Evolutionary conservation across 2,797 vertebrate species (phyloP), one percentile per base, ranked within the genome.

Genomic region (Pelodytes ibericus): DNA sequence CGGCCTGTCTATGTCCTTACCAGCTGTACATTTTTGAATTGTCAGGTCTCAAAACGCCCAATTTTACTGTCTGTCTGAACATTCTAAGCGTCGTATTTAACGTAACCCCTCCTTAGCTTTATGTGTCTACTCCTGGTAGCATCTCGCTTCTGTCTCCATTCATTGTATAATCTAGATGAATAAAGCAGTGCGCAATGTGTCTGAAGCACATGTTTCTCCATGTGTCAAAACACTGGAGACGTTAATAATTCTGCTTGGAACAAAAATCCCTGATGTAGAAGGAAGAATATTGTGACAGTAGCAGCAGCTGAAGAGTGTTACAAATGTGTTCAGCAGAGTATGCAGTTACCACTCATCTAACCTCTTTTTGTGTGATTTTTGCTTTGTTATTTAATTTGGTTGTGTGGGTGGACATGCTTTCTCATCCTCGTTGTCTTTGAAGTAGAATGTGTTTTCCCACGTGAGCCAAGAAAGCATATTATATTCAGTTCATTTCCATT

Each of bases 201-300:
- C 18, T 36, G 29, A 0, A 31, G 71, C 77, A 78, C 70, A 59
- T 79, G 71, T 74, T 4, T 8, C 6, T 74, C 26, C 71, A 77
- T 66, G 71, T 73, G 77, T 44, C 20, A 68, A 41, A 24, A 39
- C 41, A 39, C n/a, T 30, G 30, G 60, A 58, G 53, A 53, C 3
- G 22, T 47, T 59, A 68, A 61, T 56, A 67, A 66, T 49, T 44
- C 27, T 62, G 39, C 53, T 59, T 66, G 22, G 44, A 60, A 72
- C 58, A 57, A 36, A 73, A 57, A 65, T 11, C 29, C 70, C 25
- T 41, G 26, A 27, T 56, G 27, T 18, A 57, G 61, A 72, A 69
- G 64, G 31, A 62, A 26, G 44, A 56, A 31, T 78, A 70, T 72
- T 78, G 63, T 78, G 76, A 78, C 76, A 78, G 44, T 11, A 22